Conservation (phyloP, 2,113 vertebrate species). For the Axis porcinus region DNA sequence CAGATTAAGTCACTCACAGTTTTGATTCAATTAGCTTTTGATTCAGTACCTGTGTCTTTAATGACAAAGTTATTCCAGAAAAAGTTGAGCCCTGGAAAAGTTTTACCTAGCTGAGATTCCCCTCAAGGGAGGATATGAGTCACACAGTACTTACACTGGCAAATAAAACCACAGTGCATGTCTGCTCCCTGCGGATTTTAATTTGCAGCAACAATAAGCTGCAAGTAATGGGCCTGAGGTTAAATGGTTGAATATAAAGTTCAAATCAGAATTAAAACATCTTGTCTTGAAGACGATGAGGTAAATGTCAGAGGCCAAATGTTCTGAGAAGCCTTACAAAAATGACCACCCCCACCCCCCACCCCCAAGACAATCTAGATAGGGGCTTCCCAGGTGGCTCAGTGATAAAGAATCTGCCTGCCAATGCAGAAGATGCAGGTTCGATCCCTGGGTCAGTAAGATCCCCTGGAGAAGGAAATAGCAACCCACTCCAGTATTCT, state of each 20-base stretch:
- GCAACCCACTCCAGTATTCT: neutral
- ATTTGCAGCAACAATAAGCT: constrained; percentile 54
- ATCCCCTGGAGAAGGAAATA: neutral
- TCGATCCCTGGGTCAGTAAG: neutral
- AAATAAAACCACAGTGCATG: constrained; percentile 52
- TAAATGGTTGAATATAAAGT: constrained; percentile 50
- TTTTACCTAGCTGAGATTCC: constrained; percentile 36
- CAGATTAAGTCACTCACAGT: constrained; percentile 42
- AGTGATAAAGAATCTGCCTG: neutral
- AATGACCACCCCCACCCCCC: neutral
- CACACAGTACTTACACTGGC: constrained; percentile 27
- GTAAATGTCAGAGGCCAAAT: neutral
- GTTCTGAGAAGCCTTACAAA: neutral
- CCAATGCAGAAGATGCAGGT: neutral
- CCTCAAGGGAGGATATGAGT: constrained; percentile 55
- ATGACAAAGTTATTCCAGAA: constrained; percentile 53
- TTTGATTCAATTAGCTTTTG: constrained; percentile 63
- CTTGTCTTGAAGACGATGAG: neutral
- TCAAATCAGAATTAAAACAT: constrained; percentile 20
- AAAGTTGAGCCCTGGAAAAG: constrained; percentile 53
- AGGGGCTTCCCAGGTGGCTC: neutral
- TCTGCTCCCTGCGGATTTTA: constrained; percentile 62
- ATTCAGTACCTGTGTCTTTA: constrained; percentile 53
- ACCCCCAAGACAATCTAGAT: fast-evolving
- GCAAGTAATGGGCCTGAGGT: constrained; percentile 51